These are phyloP conservation scores for Andrena bicolor DNA, from an alignment of 2,888 invertebrate genomes.

Conservation along the genomic window DNA sequence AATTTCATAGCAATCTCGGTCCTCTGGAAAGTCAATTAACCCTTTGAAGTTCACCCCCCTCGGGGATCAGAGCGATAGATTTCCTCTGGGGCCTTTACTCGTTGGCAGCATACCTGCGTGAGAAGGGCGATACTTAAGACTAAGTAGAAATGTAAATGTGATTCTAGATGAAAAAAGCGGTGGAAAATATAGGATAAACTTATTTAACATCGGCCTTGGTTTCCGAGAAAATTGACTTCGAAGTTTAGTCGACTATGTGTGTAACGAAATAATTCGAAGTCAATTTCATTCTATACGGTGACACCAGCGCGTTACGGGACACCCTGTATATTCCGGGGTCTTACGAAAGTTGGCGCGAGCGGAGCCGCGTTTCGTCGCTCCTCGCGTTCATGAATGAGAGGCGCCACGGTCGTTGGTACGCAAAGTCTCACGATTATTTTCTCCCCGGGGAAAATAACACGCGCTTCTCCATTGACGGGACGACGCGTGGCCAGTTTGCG, in stretches of 20 bases:
- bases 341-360: constrained; percentile 2
- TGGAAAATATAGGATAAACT: too few species aligned
- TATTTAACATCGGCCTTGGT: too few species aligned
- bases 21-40: not conserved
- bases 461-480: constrained; percentile 54
- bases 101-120: too few species aligned
- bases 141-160: too few species aligned
- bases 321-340: not conserved
- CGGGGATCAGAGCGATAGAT: not conserved
- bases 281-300: too few species aligned
- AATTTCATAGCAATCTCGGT: constrained; percentile 1
- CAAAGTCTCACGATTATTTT: constrained; percentile 55
- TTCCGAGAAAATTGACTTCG: too few species aligned
- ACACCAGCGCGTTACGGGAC: too few species aligned
- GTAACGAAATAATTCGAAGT: too few species aligned
- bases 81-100: not conserved
- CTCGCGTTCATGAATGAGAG: constrained; percentile 38
- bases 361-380: constrained; percentile 13
- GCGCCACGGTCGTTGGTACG: constrained; percentile 2
- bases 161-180: too few species aligned
- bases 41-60: not conserved
- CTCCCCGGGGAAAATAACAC: constrained; percentile 26
- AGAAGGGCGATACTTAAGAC: too few species aligned
- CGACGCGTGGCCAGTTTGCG: constrained; percentile 63
- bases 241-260: too few species aligned